Evolutionary conservation across 2,113 vertebrate species (phyloP), one percentile per base, ranked within the genome.

Genomic region (Electrona antarctica): DNA sequence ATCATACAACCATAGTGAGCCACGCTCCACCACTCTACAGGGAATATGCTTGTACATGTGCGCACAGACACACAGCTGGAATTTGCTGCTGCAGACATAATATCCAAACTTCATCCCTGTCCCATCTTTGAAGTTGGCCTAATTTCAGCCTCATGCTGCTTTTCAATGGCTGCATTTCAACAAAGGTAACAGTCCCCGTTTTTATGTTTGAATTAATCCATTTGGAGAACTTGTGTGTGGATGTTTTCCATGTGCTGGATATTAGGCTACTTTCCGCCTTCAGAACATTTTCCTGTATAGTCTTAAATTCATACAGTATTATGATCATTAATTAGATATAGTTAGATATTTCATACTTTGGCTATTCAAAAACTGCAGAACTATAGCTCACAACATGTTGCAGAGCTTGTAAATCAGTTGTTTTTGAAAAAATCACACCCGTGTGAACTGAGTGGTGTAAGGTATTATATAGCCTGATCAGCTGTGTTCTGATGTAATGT

Each of bases 1-100:
- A 82, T 87, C 82, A 81, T 59, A 80, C 64, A 62, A 52, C 69
- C 41, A 77, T 3, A 66, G 71, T 84, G 78, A 84, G 74, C 80
- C 65, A 46, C 68, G 73, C 49, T 80, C 59, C 49, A 78, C 81
- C 82, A 52, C 21, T 74, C 11, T 57, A 11, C 60, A 57, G 8
- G 41, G 51, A 9, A 62, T 28, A 71, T 13, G 7, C 47, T 51
- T 50, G 8, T 63, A 76, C 52, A 76, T 1, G 56, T 28, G 21
- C 69, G 41, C 56, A 14, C 56, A 46, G 61, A 51, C 64, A 50
- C 75, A 61, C 69, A 77, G 33, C 3, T 41, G 33, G 33, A 41
- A 41, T 41, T 41, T 41, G 33, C 1, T 52, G 56, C 51, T 48
- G 71, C 64, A 62, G 15, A 70, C 57, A 62, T 14, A 80, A 62